Percentiles rank a stretch among this genome's conserved stretches.
Evolutionary conservation across 2,797 vertebrate genomes (phyloP).

Genomic region (Rhyacichthys aspro): DNA sequence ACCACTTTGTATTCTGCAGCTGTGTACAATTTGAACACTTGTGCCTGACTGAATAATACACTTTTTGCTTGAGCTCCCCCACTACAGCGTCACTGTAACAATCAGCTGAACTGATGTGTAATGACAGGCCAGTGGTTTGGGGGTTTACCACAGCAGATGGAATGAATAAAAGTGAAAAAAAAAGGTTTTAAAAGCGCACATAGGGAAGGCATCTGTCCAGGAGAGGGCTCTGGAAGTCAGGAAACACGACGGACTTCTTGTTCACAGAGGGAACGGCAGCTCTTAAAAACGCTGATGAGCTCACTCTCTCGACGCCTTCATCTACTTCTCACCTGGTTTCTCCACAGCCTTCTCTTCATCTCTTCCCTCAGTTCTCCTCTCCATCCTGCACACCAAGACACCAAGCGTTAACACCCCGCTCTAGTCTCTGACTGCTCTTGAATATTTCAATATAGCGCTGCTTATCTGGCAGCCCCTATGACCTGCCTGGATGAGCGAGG

Average conservation of each 20-base stretch:
- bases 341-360: background rate
- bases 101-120: constrained; percentile 67
- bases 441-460: constrained; percentile 83
- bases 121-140: constrained; percentile 42
- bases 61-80: constrained; percentile 35
- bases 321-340: constrained; percentile 15
- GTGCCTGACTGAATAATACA: constrained; percentile 19
- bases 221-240: constrained; percentile 82
- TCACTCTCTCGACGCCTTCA: constrained; percentile 34
- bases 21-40: background rate
- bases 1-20: background rate
- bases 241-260: constrained; percentile 52
- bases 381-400: constrained; percentile 45
- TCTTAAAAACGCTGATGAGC: constrained; percentile 44
- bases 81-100: constrained; percentile 42
- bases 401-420: constrained; percentile 74
- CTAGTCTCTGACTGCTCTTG: constrained; percentile 73
- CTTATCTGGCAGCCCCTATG: constrained; percentile 77
- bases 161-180: constrained; percentile 42
- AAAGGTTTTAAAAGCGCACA: constrained; percentile 33
- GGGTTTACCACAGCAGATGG: constrained; percentile 33
- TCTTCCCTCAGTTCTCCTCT: constrained; percentile 12
- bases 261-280: constrained; percentile 26
- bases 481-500: constrained; percentile 76
- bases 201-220: constrained; percentile 69